These are phyloP conservation scores for Aepyceros melampus DNA, from an alignment of 2,113 vertebrate genomes.

Conservation along the genomic window DNA sequence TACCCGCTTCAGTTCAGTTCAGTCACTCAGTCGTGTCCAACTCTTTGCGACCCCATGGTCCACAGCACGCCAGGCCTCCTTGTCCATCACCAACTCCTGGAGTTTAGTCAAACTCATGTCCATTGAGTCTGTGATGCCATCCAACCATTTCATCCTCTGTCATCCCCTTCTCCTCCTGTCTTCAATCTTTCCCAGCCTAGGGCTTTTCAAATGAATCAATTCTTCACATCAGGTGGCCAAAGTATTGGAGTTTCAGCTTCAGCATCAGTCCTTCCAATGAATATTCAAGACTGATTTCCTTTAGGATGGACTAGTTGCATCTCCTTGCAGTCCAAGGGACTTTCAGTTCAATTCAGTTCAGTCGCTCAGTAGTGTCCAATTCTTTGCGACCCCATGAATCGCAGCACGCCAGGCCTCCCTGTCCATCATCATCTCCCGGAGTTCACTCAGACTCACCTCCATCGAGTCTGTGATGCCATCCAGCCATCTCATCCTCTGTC, in stretches of 20 bases:
- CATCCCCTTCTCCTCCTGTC: not conserved
- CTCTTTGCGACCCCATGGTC: accelerated
- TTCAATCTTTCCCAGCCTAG: not conserved
- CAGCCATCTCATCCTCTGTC: too few species aligned
- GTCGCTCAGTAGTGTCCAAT: too few species aligned
- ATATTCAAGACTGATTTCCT: not conserved
- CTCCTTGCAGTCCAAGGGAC: not conserved
- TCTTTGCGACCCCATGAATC: too few species aligned
- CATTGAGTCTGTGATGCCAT: not conserved
- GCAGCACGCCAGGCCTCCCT: too few species aligned
- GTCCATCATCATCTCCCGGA: too few species aligned
- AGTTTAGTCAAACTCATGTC: not conserved
- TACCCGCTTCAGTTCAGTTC: not conserved
- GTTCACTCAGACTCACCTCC: too few species aligned
- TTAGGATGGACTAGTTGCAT: not conserved
- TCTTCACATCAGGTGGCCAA: not conserved
- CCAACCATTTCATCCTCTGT: not conserved
- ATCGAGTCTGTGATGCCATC: too few species aligned
- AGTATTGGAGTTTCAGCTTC: not conserved
- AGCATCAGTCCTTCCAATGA: not conserved
- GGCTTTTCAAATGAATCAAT: not conserved
- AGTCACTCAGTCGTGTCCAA: not conserved
- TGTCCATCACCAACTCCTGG: not conserved
- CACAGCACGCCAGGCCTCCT: not conserved
- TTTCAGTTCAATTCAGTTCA: too few species aligned